phyloP scores from a whole-genome alignment of 2,113 vertebrate genomes.

The Carettochelys insculpta region DNA sequence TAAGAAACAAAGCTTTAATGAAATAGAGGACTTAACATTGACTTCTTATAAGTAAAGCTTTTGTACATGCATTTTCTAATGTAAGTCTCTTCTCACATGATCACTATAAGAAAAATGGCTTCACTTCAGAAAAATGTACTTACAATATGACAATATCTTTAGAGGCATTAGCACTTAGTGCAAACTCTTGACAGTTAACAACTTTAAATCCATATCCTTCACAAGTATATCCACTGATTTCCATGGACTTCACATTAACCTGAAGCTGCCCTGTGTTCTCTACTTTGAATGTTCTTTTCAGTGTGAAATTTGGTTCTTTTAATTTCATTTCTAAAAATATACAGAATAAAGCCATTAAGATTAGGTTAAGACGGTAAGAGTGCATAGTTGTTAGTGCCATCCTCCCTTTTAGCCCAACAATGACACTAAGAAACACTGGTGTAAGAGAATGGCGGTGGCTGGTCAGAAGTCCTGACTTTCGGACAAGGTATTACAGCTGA shows the following conservation, averaged over 20 bases:
- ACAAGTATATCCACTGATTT: constrained; percentile 93
- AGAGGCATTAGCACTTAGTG: constrained; percentile 92
- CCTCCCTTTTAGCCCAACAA: background rate
- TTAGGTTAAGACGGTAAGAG: background rate
- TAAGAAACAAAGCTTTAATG: background rate
- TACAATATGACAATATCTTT: constrained; percentile 96
- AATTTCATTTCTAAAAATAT: constrained; percentile 85
- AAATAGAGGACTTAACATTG: background rate
- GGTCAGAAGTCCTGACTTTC: background rate
- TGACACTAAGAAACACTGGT: background rate
- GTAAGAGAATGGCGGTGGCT: background rate
- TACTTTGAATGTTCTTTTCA: constrained; percentile 92
- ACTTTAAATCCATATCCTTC: constrained; percentile 99
- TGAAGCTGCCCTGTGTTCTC: constrained; percentile 94
- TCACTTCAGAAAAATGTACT: constrained; percentile 67
- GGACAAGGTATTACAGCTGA: background rate
- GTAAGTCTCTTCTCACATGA: rapidly evolving
- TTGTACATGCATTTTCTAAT: background rate
- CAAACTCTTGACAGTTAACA: constrained; percentile 95
- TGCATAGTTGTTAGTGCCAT: background rate
- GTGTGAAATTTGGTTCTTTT: constrained; percentile 93
- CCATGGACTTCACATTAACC: constrained; percentile 85
- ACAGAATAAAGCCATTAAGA: constrained; percentile 8
- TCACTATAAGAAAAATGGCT: background rate
- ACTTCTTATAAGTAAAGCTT: background rate